Evolutionary conservation across 92 coral and sea anemone species (phyloP).

Genomic region (Porites lobata): DNA sequence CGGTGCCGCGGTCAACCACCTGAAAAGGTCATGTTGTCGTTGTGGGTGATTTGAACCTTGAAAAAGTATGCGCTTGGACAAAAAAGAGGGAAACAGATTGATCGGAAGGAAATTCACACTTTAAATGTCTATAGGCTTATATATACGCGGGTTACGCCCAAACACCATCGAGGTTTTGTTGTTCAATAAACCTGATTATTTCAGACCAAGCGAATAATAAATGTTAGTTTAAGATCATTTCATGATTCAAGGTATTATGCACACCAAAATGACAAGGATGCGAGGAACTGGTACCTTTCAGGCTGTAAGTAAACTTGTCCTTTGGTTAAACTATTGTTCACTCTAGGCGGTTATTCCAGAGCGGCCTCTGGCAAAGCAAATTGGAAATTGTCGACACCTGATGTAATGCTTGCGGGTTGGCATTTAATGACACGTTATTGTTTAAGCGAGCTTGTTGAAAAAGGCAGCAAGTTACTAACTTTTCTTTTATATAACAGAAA

Average conservation of each 20-base stretch:
- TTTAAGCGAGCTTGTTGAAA: no score
- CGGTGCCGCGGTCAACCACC: conserved; percentile 11
- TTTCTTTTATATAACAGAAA: no score
- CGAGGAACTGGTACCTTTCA: no score
- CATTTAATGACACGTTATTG: no score
- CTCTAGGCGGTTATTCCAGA: no score
- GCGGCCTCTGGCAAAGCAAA: no score
- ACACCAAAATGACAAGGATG: no score
- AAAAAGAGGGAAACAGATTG: conserved; percentile 47
- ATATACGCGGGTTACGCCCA: conserved; percentile 54
- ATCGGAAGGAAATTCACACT: conserved; percentile 47
- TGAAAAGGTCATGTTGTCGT: conserved; percentile 20
- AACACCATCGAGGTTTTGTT: conserved; percentile 58
- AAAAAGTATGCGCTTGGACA: conserved; percentile 18
- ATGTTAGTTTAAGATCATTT: neutral
- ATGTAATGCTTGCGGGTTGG: no score
- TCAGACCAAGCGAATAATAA: neutral
- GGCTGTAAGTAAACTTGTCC: no score
- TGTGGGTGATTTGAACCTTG: conserved; percentile 36
- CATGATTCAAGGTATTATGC: neutral
- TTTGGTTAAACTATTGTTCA: no score
- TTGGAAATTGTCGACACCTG: no score
- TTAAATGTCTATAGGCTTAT: conserved; percentile 42
- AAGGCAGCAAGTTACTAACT: no score
- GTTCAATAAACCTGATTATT: neutral